A percentile compares a stretch with the other conserved stretches of the same genome.
Evolutionary conservation across 2,113 vertebrate species (phyloP).

Genomic region (Myiozetetes cayanensis): DNA sequence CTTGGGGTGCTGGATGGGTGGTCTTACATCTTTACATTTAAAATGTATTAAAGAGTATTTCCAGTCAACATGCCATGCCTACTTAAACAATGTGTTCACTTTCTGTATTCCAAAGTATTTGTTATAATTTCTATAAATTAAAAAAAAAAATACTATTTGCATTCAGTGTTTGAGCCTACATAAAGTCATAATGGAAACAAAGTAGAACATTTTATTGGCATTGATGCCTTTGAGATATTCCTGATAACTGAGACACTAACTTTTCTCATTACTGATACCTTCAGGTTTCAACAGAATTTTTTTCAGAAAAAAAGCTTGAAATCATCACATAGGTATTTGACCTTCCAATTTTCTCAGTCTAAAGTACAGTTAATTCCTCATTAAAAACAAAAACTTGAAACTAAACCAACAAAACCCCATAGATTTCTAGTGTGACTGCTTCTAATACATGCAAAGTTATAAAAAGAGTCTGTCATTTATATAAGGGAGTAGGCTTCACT

Average conservation of each 20-base stretch:
- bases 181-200: background rate
- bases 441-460: slow-evolving; percentile 15
- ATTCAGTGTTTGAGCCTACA: background rate
- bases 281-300: background rate
- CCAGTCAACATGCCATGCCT: background rate
- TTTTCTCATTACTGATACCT: background rate
- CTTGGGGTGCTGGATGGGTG: background rate
- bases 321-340: background rate
- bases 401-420: background rate
- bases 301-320: background rate
- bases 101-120: background rate
- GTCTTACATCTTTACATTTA: background rate
- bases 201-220: background rate
- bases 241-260: background rate
- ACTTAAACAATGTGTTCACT: background rate
- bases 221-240: background rate
- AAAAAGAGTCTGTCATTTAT: slow-evolving; percentile 35
- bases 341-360: background rate
- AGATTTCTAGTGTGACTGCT: background rate
- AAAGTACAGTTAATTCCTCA: background rate
- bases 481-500: slow-evolving; percentile 37
- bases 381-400: background rate
- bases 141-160: background rate
- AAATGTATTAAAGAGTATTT: background rate
- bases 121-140: background rate